Conservation (phyloP, 2,113 vertebrate genomes). For the Heterocephalus glaber region DNA sequence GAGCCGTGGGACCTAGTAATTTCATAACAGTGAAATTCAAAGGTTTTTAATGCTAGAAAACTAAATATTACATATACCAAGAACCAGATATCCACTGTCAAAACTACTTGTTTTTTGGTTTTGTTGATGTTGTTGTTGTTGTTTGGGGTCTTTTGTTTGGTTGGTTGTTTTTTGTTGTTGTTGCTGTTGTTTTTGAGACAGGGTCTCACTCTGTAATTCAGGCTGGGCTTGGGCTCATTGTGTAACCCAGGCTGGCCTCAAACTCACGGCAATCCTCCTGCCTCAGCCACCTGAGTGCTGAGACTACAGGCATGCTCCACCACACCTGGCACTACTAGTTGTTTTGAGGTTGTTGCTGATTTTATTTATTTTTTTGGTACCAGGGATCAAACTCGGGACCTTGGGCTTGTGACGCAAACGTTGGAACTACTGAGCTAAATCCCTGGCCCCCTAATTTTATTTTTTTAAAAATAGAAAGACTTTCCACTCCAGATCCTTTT, state of each 20-base stretch:
- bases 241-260: too few species aligned
- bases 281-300: background rate
- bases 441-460: too few species aligned
- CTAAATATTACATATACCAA: background rate
- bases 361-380: slow-evolving; percentile 56
- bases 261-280: background rate
- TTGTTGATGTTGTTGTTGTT: background rate
- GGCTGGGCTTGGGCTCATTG: background rate
- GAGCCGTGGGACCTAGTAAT: background rate
- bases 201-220: background rate
- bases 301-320: background rate
- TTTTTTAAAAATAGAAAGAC: background rate
- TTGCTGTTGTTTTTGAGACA: background rate
- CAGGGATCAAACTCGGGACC: too few species aligned
- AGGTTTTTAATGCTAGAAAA: slow-evolving; percentile 31
- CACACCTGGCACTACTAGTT: background rate
- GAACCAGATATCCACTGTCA: background rate
- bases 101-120: background rate
- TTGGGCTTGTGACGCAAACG: too few species aligned
- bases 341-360: background rate
- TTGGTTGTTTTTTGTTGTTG: background rate
- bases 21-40: background rate
- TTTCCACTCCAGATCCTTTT: background rate
- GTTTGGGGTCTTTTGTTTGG: too few species aligned
- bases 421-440: too few species aligned